Base-by-base conservation (phyloP, 2,888 invertebrate genomes). In the Pseudanteris insignis region DNA sequence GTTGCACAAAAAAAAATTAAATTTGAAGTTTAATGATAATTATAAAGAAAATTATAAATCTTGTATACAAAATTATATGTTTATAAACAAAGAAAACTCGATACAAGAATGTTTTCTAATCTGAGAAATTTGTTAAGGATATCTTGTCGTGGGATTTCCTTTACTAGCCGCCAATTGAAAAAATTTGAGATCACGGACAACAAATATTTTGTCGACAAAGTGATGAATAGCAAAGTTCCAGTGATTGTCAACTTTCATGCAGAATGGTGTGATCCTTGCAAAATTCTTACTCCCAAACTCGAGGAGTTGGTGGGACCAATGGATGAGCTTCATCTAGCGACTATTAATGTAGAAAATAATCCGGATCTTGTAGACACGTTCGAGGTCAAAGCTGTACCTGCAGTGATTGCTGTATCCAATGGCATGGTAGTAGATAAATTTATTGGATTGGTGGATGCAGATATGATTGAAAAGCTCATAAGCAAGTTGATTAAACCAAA, bases 171-270 rank as follows among this genome's bases (percentile, higher is more conserved):
- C 18, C 73, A 66, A 14, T 69, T 73, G 40, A 78, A 76, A 38
- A 74, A 69, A 36, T 79, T 79, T 36, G 72, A 78, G 30, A 88
- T 91, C 67, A 88, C 86, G 72, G 88, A 88, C 78, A 89, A 90
- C 73, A 88, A 87, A 58, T 91, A 91, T 67, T 91, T 91, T 78
- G 84, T 90, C 63, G 85, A 85, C 67, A 91, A 90, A 84, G 91
- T 92, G 40, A 90, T 93, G 86, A 90, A 92, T 77, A 91, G 89
- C 68, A 85, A 87, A 25, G 88, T 88, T 70, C 90, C 92, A 18
- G 92, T 93, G n/a, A 91, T 93, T 77, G 92, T 93, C 0, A 93
- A 92, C 77, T 93, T 93, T 75, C 93, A 93, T 73, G 93, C 93
- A 0, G 92, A 93, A 67, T 93, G 93, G 93, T 93, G 93, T 74